Conservation (phyloP, 1,140 invertebrate genomes). For the Zaprionus gabonicus region DNA sequence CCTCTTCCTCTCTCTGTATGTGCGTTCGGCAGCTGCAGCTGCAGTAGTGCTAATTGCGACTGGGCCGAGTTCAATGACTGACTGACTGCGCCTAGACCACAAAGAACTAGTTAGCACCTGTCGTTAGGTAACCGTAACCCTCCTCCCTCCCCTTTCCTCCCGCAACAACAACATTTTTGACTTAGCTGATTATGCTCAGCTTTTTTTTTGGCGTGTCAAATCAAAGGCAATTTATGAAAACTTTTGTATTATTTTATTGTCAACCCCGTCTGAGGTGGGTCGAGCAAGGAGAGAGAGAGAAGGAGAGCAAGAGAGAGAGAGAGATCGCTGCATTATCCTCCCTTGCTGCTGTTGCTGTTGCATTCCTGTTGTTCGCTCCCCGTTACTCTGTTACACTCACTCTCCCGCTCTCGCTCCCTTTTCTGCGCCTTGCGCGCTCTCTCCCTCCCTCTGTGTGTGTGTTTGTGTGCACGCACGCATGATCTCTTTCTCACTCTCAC, state of each 20-base stretch:
- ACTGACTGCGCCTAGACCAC: constrained; percentile 48
- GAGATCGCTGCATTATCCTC: constrained; percentile 38
- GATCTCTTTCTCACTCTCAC: constrained; percentile 38
- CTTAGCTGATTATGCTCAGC: not conserved
- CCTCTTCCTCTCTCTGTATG: not conserved
- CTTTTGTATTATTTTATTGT: not conserved
- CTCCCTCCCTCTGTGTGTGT: constrained; percentile 21
- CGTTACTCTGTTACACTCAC: constrained; percentile 41
- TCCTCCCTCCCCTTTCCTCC: too few relatives aligned
- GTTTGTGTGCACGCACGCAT: constrained; percentile 30
- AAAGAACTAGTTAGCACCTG: constrained; percentile 70
- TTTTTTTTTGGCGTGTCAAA: constrained; percentile 20
- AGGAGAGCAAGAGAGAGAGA: not conserved
- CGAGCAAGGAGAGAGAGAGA: not conserved
- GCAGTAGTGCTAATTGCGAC: constrained; percentile 46
- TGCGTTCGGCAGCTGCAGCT: constrained; percentile 2
- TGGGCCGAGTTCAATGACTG: constrained; percentile 59
- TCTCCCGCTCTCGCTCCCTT: constrained; percentile 40
- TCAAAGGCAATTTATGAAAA: not conserved
- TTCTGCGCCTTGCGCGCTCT: constrained; percentile 15
- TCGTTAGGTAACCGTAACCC: constrained; percentile 9
- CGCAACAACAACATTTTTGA: not conserved
- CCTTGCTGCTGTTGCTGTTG: constrained; percentile 24
- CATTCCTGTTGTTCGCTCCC: constrained; percentile 45
- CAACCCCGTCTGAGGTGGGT: not conserved